A percentile compares a stretch with the other conserved stretches of the same genome.
phyloP scores from a whole-genome alignment of 1,140 invertebrate species.

The Zaprionus inermis region DNA sequence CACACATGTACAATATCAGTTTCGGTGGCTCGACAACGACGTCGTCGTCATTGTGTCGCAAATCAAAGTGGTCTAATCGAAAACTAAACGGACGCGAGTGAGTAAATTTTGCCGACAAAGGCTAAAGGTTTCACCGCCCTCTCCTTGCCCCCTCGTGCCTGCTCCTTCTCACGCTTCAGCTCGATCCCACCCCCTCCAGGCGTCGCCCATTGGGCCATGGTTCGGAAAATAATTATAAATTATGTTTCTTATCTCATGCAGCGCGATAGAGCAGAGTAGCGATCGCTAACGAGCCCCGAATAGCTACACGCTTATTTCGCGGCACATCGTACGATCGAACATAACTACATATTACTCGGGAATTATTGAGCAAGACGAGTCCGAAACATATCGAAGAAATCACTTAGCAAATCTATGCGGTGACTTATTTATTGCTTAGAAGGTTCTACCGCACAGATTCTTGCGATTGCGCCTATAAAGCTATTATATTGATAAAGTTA shows the following conservation, averaged over 20 bases:
- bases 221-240: conserved; percentile 79
- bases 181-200: conserved; percentile 1
- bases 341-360: conserved; percentile 5
- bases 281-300: conserved; percentile 36
- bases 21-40: conserved; percentile 38
- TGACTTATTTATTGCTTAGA: not conserved
- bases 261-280: conserved; percentile 16
- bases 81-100: conserved; percentile 74
- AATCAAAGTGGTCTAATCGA: conserved; percentile 81
- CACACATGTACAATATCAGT: conserved; percentile 59
- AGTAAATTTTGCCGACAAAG: conserved; percentile 80
- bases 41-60: conserved; percentile 71
- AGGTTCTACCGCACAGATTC: not conserved
- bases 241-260: conserved; percentile 71
- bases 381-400: not conserved
- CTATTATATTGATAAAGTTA: not conserved
- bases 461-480: not conserved
- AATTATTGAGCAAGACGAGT: not conserved
- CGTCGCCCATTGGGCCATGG: conserved; percentile 62
- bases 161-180: not conserved
- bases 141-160: too few species aligned
- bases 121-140: conserved; percentile 42
- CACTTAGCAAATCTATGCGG: not conserved
- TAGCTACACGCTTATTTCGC: not conserved
- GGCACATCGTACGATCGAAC: conserved; percentile 7